These are phyloP conservation scores for Phalloptychus januarius DNA, from an alignment of 2,797 vertebrate genomes.

Conservation along the genomic window DNA sequence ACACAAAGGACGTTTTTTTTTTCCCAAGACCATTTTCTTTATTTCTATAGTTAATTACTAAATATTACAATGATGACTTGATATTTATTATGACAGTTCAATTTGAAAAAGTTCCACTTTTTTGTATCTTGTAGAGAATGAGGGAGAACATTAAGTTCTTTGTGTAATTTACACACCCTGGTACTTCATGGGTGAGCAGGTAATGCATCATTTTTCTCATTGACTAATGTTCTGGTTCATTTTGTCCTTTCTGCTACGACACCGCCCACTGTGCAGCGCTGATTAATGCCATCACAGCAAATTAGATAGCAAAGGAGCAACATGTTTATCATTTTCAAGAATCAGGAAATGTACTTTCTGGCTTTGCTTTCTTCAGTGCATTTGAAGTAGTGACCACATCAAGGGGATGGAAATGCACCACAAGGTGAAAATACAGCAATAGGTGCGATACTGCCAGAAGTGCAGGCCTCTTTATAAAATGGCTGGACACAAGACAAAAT, in stretches of 20 bases:
- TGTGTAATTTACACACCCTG: slow-evolving; percentile 61
- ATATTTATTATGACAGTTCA: neutral
- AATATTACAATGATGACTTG: neutral
- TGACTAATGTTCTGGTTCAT: slow-evolving; percentile 76
- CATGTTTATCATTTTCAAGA: slow-evolving; percentile 78
- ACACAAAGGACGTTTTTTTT: neutral
- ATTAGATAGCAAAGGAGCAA: slow-evolving; percentile 76
- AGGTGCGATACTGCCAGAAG: slow-evolving; percentile 49
- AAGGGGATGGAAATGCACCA: slow-evolving; percentile 55
- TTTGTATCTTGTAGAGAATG: slow-evolving; percentile 25
- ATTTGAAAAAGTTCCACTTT: neutral
- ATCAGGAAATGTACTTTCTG: slow-evolving; percentile 59
- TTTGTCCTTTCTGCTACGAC: slow-evolving; percentile 72
- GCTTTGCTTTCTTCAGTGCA: slow-evolving; percentile 49
- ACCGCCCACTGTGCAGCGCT: slow-evolving; percentile 70
- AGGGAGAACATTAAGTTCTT: slow-evolving; percentile 53
- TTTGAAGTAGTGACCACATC: slow-evolving; percentile 51
- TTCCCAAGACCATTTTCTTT: neutral
- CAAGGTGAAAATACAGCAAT: slow-evolving; percentile 45
- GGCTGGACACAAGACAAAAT: slow-evolving; percentile 49
- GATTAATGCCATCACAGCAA: slow-evolving; percentile 79
- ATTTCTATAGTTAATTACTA: neutral
- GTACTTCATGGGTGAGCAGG: slow-evolving; percentile 67
- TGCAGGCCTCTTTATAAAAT: slow-evolving; percentile 58
- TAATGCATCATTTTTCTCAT: slow-evolving; percentile 74